These are phyloP conservation scores for Scatophagus argus DNA, from an alignment of 2,113 vertebrate genomes.

Conservation along the genomic window DNA sequence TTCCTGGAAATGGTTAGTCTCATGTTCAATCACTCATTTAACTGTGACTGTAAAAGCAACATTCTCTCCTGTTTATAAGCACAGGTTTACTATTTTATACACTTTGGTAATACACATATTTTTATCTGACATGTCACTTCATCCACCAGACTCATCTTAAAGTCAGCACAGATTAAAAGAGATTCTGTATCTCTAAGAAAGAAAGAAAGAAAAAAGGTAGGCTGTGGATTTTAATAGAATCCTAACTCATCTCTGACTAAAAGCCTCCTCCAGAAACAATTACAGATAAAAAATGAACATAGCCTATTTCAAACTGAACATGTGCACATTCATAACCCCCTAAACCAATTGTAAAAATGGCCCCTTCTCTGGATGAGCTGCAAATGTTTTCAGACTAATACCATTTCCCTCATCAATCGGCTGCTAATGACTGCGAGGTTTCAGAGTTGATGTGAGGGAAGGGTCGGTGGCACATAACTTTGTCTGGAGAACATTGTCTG, in stretches of 20 bases:
- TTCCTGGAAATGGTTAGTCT: background rate
- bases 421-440: constrained; percentile 81
- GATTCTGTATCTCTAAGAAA: background rate
- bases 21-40: constrained; percentile 8
- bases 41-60: constrained; percentile 1
- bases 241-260: constrained; percentile 81
- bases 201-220: constrained; percentile 17
- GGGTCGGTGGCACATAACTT: constrained; percentile 72
- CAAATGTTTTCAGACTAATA: constrained; percentile 83
- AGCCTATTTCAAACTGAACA: constrained; percentile 79
- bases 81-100: background rate
- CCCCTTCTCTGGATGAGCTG: constrained; percentile 76
- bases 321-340: constrained; percentile 81
- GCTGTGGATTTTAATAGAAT: constrained; percentile 73
- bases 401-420: constrained; percentile 81
- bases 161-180: background rate
- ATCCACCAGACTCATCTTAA: background rate
- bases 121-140: background rate
- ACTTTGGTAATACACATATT: background rate
- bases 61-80: background rate
- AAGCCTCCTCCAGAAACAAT: constrained; percentile 85
- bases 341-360: constrained; percentile 85
- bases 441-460: constrained; percentile 76
- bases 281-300: constrained; percentile 84
- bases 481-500: constrained; percentile 50